Evolutionary conservation across 2,113 vertebrate species (phyloP), one percentile per base, ranked within the genome.

Genomic region (Proterorhinus semilunaris): DNA sequence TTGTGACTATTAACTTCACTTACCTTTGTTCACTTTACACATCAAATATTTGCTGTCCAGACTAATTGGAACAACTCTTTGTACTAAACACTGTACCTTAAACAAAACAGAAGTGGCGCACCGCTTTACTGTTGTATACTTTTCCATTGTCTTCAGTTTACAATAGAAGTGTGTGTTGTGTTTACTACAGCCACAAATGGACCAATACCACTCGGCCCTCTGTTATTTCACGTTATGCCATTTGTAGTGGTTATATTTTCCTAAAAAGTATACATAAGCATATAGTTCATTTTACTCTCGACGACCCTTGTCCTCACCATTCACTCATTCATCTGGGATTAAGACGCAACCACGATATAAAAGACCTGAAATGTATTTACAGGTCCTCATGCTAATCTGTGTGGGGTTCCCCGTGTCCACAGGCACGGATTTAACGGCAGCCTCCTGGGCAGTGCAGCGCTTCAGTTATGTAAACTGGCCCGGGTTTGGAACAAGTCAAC

Each of bases 381-480:
- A 57, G 17, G 10, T 57, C 54, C 8, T 21, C 27, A 36, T 16
- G 15, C 5, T 11, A 55, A 27, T 54, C 17, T 27, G 16, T 21
- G 17, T 55, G 57, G 57, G 57, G 36, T 43, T 65, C 36, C 67
- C 69, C 65, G 54, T 59, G 61, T 44, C 65, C 52, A 80, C 69
- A 74, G 74, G 68, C 49, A 43, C 53, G 46, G 78, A 89, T 86
- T 91, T 92, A 92, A 93, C 91, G 86, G 91, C 91, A 76, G 89
- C 67, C 77, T 76, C 76, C 76, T 21, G 65, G 82, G 71, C 82
- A 83, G 79, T 76, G 82, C 65, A 79, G 71, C 73, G 74, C 91
- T 91, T 91, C 92, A 92, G 92, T 92, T 93, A 92, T 93, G 91
- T 93, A 93, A 93, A 93, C 92, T 78, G 86, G 78, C 69, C 71